phyloP scores from a whole-genome alignment of 2,888 invertebrate genomes.

The Ligdia adustata region DNA sequence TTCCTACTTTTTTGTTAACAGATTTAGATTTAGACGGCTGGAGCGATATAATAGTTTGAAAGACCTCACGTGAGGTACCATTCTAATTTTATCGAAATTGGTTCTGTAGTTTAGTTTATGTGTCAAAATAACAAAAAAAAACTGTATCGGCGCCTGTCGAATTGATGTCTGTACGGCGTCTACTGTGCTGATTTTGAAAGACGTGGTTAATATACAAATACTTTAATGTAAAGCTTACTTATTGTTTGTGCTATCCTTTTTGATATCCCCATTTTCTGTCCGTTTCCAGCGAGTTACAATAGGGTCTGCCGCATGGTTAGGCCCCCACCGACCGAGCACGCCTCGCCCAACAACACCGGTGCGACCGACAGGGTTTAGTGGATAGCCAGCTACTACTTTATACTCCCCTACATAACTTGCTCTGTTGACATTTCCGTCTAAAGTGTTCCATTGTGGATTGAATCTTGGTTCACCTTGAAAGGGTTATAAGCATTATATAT shows the following conservation, averaged over 20 bases:
- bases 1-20: too few relatives aligned
- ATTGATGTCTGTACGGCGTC: too few relatives aligned
- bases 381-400: conserved; percentile 82
- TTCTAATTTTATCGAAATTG: too few relatives aligned
- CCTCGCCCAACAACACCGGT: conserved; percentile 96
- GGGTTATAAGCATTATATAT: too few relatives aligned
- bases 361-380: conserved; percentile 94
- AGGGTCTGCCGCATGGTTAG: conserved; percentile 99
- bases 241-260: conserved; percentile 52
- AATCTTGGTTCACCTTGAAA: conserved; percentile 76
- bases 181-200: too few relatives aligned
- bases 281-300: conserved; percentile 96
- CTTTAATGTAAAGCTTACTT: conserved; percentile 23
- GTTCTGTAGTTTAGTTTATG: too few relatives aligned
- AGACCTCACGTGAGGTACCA: too few relatives aligned
- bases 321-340: conserved; percentile 94
- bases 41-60: too few relatives aligned
- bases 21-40: too few relatives aligned
- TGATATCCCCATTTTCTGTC: conserved; percentile 49
- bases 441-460: conserved; percentile 89
- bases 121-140: too few relatives aligned
- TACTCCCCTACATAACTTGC: conserved; percentile 89
- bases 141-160: too few relatives aligned
- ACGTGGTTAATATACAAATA: conserved; percentile 15
- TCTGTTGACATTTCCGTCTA: conserved; percentile 91